Conservation (phyloP, 2,888 invertebrate genomes). For the Euplexia lucipara region DNA sequence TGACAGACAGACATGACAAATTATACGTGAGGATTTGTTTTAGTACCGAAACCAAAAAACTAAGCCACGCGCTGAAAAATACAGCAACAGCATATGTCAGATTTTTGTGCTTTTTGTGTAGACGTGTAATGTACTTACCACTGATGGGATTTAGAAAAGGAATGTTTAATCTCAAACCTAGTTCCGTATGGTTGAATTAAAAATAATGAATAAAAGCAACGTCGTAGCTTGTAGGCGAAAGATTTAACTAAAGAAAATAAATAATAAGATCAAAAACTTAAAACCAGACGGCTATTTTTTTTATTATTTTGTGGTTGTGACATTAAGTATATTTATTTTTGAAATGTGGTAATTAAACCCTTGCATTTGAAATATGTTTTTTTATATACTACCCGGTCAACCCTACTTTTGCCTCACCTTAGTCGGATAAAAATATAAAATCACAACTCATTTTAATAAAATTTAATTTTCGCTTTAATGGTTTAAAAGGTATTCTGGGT, state of each 20-base stretch:
- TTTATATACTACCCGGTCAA: too few relatives aligned
- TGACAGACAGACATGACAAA: conserved; percentile 42
- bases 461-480: background rate
- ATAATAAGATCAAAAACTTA: too few relatives aligned
- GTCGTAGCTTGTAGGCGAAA: background rate
- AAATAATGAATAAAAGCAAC: background rate
- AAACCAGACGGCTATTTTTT: too few relatives aligned
- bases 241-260: too few relatives aligned
- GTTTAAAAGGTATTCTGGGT: conserved; percentile 4
- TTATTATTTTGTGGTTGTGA: too few relatives aligned
- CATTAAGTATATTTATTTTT: too few relatives aligned
- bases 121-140: conserved; percentile 12
- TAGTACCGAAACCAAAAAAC: conserved; percentile 28
- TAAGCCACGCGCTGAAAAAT: conserved; percentile 14
- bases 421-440: too few relatives aligned
- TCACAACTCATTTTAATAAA: background rate
- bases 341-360: too few relatives aligned
- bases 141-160: conserved; percentile 19
- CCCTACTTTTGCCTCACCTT: too few relatives aligned
- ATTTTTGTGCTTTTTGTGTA: conserved; percentile 15
- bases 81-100: background rate
- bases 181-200: background rate
- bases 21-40: conserved; percentile 29
- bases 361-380: too few relatives aligned
- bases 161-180: conserved; percentile 20